Evolutionary conservation across 2,113 vertebrate species (phyloP).

Genomic region (Columbina picui): DNA sequence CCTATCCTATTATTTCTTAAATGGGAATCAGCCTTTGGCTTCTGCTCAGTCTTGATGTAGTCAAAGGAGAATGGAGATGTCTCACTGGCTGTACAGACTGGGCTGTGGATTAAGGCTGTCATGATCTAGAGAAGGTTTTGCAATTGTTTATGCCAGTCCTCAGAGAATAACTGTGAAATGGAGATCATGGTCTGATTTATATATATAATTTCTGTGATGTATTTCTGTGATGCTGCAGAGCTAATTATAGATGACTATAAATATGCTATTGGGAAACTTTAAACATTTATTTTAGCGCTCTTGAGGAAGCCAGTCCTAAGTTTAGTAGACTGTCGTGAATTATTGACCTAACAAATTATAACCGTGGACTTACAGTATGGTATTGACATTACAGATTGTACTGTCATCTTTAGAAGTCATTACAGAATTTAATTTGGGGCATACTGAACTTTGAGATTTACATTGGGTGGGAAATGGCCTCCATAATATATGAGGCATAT

Average conservation of each 20-base stretch:
- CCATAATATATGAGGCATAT: not conserved
- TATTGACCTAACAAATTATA: slow-evolving; percentile 50
- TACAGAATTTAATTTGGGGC: not conserved
- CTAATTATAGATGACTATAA: slow-evolving; percentile 42
- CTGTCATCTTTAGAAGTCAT: not conserved
- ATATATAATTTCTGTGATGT: not conserved
- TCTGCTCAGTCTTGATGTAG: not conserved
- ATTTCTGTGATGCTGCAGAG: not conserved
- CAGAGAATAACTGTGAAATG: not conserved
- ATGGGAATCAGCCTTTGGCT: not conserved
- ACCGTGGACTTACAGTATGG: not conserved
- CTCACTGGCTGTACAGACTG: not conserved
- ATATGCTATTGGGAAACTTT: not conserved
- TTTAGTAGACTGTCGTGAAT: slow-evolving; percentile 42
- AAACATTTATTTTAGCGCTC: not conserved
- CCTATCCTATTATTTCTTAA: not conserved
- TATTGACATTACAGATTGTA: slow-evolving; percentile 37
- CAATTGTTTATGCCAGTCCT: not conserved
- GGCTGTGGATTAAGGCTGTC: not conserved
- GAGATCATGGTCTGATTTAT: not conserved
- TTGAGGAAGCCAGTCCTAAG: slow-evolving; percentile 8
- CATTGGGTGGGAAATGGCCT: not conserved
- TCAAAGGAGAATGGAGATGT: not conserved
- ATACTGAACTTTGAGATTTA: slow-evolving; percentile 41
- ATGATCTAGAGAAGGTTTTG: not conserved